Conservation (phyloP, 2,797 vertebrate genomes). For the Meriones psammophilus region DNA sequence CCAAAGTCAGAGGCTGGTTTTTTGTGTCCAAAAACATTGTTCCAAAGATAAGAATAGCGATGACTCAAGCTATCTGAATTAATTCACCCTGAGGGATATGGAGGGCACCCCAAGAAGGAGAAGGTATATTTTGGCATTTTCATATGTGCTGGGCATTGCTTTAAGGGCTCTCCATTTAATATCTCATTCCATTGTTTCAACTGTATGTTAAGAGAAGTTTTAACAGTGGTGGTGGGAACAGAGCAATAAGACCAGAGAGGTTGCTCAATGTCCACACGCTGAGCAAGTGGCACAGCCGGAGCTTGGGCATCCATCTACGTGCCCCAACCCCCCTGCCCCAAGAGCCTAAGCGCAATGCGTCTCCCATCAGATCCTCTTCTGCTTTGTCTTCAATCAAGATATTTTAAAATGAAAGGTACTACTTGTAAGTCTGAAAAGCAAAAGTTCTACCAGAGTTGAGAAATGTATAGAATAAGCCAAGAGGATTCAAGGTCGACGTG, state of each 20-base stretch:
- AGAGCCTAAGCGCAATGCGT: neutral
- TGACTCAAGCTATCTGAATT: constrained; percentile 21
- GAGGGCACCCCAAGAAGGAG: neutral
- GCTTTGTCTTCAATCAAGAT: constrained; percentile 38
- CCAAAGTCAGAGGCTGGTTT: constrained; percentile 43
- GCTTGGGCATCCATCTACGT: neutral
- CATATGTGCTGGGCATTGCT: neutral
- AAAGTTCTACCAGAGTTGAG: constrained; percentile 7
- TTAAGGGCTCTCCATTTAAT: neutral
- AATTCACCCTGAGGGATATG: neutral
- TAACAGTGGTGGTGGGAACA: neutral
- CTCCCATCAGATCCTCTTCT: neutral
- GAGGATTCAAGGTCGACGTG: constrained; percentile 6
- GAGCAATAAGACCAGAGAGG: neutral
- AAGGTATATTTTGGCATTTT: neutral
- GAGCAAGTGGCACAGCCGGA: neutral
- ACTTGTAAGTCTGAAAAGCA: constrained; percentile 33
- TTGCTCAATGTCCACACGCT: neutral
- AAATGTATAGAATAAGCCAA: constrained; percentile 8
- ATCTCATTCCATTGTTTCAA: neutral
- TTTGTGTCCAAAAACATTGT: constrained; percentile 41
- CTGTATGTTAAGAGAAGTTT: constrained; percentile 11
- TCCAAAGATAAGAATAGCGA: neutral
- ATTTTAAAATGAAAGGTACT: constrained; percentile 33
- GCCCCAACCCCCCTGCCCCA: neutral